phyloP scores from a whole-genome alignment of 1,140 invertebrate species.

The Prorops nasuta region DNA sequence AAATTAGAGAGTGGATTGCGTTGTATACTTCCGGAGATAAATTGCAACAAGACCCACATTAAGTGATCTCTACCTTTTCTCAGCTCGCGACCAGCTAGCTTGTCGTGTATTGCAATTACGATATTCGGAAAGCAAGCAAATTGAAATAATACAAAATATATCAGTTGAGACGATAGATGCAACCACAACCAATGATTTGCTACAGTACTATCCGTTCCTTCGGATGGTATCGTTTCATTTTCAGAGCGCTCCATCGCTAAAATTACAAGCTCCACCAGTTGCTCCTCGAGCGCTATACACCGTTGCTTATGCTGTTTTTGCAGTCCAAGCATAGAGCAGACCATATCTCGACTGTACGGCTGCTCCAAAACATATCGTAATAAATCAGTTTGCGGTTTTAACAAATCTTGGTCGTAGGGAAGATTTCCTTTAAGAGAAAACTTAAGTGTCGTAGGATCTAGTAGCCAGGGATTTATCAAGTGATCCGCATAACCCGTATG shows the following conservation, averaged over 20 bases:
- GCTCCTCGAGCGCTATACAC: conserved; percentile 87
- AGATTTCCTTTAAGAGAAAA: conserved; percentile 89
- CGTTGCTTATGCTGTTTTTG: conserved; percentile 89
- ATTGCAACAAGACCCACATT: conserved; percentile 97
- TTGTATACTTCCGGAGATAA: conserved; percentile 95
- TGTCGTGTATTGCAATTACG: conserved; percentile 84
- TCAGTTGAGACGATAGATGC: conserved; percentile 91
- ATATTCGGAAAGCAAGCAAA: conserved; percentile 92
- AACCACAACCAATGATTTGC: conserved; percentile 86
- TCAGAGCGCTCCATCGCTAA: conserved; percentile 90
- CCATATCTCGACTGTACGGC: conserved; percentile 94
- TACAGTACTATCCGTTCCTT: conserved; percentile 65
- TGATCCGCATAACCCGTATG: conserved; percentile 87
- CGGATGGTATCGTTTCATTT: conserved; percentile 58
- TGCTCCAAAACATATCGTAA: conserved; percentile 90
- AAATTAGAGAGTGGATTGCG: conserved; percentile 89
- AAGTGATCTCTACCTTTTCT: conserved; percentile 89
- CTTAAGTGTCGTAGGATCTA: conserved; percentile 83
- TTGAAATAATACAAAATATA: conserved; percentile 94
- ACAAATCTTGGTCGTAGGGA: conserved; percentile 86
- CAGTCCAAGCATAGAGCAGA: conserved; percentile 89
- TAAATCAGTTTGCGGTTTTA: conserved; percentile 85
- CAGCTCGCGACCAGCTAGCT: conserved; percentile 77
- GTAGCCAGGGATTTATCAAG: conserved; percentile 86
- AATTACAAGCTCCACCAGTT: conserved; percentile 88